Percentiles rank a stretch among this genome's conserved stretches.
Evolutionary conservation across 2,113 vertebrate genomes (phyloP).

Genomic region (Ctenomys sociabilis): DNA sequence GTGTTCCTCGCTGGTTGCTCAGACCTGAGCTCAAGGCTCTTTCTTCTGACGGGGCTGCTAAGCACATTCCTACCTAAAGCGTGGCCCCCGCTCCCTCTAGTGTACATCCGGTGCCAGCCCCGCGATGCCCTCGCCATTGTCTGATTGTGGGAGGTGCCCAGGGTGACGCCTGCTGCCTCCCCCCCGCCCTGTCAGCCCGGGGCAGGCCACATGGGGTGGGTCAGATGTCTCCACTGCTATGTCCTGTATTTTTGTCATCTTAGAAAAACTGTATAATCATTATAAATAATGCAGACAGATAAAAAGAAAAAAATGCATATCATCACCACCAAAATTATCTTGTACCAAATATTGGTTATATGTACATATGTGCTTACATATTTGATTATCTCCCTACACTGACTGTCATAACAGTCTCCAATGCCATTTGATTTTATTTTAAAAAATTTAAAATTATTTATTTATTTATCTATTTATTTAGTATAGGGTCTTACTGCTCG

Average conservation of each 20-base stretch:
- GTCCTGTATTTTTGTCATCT: background rate
- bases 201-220: fast-evolving
- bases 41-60: background rate
- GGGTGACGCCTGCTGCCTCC: background rate
- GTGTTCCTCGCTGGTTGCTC: background rate
- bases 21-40: background rate
- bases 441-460: no score
- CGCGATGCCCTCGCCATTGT: background rate
- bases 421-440: background rate
- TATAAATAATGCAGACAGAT: background rate
- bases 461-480: no score
- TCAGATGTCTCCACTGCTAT: background rate
- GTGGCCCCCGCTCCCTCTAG: no score
- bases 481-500: no score
- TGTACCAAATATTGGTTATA: background rate
- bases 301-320: background rate
- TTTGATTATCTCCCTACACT: background rate
- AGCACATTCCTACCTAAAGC: background rate
- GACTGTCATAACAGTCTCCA: background rate
- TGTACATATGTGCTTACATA: background rate
- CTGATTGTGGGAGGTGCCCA: background rate
- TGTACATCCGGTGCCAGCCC: background rate
- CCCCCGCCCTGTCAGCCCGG: background rate
- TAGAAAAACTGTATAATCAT: background rate
- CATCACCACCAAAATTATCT: background rate